Evolutionary conservation across 2,888 invertebrate genomes (phyloP).

Genomic region (Microctonus hyperodae): DNA sequence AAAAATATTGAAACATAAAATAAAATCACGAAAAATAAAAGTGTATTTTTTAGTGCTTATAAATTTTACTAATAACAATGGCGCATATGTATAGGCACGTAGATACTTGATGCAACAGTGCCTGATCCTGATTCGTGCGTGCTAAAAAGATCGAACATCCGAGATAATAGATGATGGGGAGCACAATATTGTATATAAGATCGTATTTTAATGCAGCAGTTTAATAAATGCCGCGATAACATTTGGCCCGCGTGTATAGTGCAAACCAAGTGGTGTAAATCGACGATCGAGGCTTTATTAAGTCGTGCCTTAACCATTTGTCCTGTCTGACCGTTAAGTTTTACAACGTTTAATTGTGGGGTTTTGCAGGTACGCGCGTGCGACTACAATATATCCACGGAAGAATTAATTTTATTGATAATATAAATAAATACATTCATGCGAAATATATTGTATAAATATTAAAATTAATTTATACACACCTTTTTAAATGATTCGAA

Average conservation of each 20-base stretch:
- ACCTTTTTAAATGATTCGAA: not conserved
- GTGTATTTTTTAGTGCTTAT: conserved; percentile 3
- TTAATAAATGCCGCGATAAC: conserved; percentile 47
- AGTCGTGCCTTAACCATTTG: conserved; percentile 43
- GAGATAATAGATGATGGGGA: conserved; percentile 41
- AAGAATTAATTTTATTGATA: not conserved
- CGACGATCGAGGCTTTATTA: conserved; percentile 46
- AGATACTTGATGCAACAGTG: not conserved
- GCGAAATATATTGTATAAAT: too few species aligned
- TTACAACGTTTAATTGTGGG: conserved; percentile 55
- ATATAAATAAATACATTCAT: not conserved
- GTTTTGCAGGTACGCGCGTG: conserved; percentile 23
- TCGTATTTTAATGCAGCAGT: conserved; percentile 45
- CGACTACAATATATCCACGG: conserved; percentile 15
- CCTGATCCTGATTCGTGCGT: not conserved
- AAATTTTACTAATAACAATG: not conserved
- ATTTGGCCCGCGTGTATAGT: conserved; percentile 28
- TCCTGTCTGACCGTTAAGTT: conserved; percentile 48
- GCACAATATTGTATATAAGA: conserved; percentile 23
- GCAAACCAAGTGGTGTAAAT: conserved; percentile 28
- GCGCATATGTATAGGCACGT: not conserved
- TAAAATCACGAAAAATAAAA: conserved; percentile 1
- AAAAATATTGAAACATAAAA: conserved; percentile 1
- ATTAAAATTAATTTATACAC: too few species aligned
- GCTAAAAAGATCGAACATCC: conserved; percentile 35